Evolutionary conservation across 2,113 vertebrate genomes (phyloP).

Genomic region (Callionymus lyra): DNA sequence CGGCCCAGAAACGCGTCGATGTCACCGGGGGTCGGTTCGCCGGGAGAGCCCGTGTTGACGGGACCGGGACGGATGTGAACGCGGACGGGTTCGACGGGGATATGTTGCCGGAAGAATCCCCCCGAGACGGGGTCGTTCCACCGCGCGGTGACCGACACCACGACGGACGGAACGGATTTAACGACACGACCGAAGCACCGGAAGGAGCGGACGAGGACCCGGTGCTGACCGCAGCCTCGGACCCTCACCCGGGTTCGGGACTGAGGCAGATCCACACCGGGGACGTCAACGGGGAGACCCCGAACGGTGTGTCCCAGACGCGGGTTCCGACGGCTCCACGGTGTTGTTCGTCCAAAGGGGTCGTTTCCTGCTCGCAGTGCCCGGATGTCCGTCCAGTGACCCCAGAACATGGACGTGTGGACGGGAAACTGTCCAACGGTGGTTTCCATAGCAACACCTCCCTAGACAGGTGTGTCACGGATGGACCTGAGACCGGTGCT

Average conservation of each 20-base stretch:
- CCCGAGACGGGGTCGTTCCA: too few species aligned
- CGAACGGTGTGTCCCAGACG: neutral
- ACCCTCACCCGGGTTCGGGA: neutral
- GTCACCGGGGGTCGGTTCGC: conserved; percentile 29
- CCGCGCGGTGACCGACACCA: too few species aligned
- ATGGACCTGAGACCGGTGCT: too few species aligned
- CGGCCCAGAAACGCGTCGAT: conserved; percentile 21
- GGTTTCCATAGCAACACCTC: conserved; percentile 52
- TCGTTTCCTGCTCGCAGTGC: too few species aligned
- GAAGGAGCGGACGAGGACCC: neutral
- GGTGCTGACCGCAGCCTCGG: neutral
- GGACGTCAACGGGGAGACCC: neutral
- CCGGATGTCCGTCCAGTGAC: neutral
- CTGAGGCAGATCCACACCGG: conserved; percentile 38
- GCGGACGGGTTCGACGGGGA: conserved; percentile 5
- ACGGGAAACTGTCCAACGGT: conserved; percentile 61
- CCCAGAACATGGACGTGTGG: conserved; percentile 13
- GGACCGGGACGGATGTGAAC: conserved; percentile 39
- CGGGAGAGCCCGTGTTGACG: conserved; percentile 18
- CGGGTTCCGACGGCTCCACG: too few species aligned
- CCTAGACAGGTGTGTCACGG: conserved; percentile 11
- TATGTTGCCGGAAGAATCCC: neutral
- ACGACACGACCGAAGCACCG: neutral
- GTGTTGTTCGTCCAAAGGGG: too few species aligned
- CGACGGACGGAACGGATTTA: neutral